phyloP scores from a whole-genome alignment of 2,113 vertebrate species.

The Hipposideros armiger region DNA sequence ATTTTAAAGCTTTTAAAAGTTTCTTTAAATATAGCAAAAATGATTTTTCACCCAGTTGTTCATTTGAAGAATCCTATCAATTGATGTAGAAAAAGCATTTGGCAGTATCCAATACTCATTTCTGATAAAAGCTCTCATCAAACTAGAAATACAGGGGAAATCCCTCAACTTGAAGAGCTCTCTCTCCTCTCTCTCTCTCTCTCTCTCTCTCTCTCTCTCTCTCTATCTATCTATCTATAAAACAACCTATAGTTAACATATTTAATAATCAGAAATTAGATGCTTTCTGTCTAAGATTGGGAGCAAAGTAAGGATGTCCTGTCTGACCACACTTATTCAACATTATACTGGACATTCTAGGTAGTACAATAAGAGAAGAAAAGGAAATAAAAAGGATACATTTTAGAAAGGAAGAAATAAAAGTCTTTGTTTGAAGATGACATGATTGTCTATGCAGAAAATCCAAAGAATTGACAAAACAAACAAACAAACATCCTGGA shows the following conservation, averaged over 20 bases:
- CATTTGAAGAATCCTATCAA: background rate
- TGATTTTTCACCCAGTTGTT: background rate
- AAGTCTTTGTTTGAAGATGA: background rate
- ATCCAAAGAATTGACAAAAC: background rate
- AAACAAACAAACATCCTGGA: background rate
- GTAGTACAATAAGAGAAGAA: background rate
- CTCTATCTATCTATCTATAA: no score
- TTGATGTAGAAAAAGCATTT: no score
- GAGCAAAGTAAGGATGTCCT: background rate
- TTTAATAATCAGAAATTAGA: background rate
- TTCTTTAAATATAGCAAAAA: background rate
- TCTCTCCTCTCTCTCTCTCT: no score
- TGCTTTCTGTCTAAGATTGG: background rate
- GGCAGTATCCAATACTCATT: background rate
- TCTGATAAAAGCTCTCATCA: background rate
- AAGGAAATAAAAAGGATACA: background rate
- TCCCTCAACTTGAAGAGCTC: background rate
- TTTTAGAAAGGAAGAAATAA: background rate
- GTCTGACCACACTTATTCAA: background rate
- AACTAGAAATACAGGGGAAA: background rate
- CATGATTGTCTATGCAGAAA: background rate
- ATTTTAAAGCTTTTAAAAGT: background rate
- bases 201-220: no score
- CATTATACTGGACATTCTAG: background rate
- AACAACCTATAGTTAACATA: background rate